A percentile compares a stretch with the other conserved stretches of the same genome.
phyloP scores from a whole-genome alignment of 2,888 invertebrate species.

The Rhingia rostrata region DNA sequence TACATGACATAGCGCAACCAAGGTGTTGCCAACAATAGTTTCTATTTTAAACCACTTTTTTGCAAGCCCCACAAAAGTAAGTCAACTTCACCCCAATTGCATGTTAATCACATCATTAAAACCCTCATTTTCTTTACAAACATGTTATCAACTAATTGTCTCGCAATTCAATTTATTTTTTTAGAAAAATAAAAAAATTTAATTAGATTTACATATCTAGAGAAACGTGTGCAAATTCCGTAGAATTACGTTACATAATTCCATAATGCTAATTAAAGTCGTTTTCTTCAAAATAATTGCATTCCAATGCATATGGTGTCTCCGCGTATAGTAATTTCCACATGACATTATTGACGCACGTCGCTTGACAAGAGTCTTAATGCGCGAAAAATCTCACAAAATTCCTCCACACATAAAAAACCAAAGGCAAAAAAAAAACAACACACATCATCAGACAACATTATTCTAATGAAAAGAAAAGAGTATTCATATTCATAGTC shows the following conservation, averaged over 20 bases:
- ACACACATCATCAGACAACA: constrained; percentile 5
- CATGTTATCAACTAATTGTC: background rate
- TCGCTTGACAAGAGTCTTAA: constrained; percentile 29
- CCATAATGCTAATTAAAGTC: constrained; percentile 2
- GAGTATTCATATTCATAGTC: constrained; percentile 2
- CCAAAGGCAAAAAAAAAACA: too few species aligned
- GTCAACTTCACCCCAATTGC: background rate
- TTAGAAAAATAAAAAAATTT: background rate
- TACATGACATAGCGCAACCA: background rate
- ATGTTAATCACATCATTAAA: constrained; percentile 6
- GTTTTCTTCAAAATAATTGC: constrained; percentile 32
- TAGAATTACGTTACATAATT: constrained; percentile 51
- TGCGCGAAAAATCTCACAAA: constrained; percentile 36
- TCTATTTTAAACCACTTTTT: background rate
- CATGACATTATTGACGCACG: constrained; percentile 31
- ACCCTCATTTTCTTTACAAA: background rate
- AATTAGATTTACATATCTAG: constrained; percentile 36
- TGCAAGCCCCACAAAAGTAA: background rate
- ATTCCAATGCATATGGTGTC: constrained; percentile 55
- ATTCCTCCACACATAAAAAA: constrained; percentile 18
- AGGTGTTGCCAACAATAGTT: background rate
- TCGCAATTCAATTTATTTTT: background rate
- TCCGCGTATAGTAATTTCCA: background rate
- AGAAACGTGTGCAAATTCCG: constrained; percentile 42
- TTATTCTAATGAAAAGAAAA: constrained; percentile 10